Base-by-base conservation (phyloP, 2,797 vertebrate genomes). In the Neopelma chrysocephalum region DNA sequence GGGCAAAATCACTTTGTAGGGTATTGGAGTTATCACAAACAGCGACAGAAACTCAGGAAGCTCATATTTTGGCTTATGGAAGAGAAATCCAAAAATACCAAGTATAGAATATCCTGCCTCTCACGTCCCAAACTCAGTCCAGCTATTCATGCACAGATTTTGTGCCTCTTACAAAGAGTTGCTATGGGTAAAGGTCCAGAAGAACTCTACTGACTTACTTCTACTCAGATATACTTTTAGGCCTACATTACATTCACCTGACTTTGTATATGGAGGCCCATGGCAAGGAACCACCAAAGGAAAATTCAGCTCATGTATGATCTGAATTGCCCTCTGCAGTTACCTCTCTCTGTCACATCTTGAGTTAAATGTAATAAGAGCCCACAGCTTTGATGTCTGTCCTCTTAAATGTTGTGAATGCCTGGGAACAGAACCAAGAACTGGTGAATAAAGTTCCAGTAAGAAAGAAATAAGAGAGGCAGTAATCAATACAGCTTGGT, bases 311-410 rank as follows among this genome's bases (percentile, higher is more conserved):
- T 56, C 29, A 1, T 1, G 3, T 3, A 5, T 1, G 11, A 56
- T 5, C 6, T 19, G 43, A 57, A 27, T 6, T 32, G 29, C 56
- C 22, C 56, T 32, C 50, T 40, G 58, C 51, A 69, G 34, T 31
- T 2, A n/a, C 34, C 29, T 4, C 12, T 26, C 5, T 2, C 62
- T 61, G 14, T 51, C 65, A 36, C 43, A n/a, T 12, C 71, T 22
- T 0, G 0, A 29, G 7, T 13, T 19, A 29, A 72, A 64, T 0
- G 0, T 12, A 45, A 36, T 13, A 50, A 50, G 22, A 32, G 21
- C 54, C 42, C 0, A 2, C 1, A 17, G 64, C 23, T 53, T 38
- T 68, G 11, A 23, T 1, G 8, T 17, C 47, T 45, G 17, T n/a
- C 34, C n/a, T 12, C 69, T 80, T n/a, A 38, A 64, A 16, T 25